These are phyloP conservation scores for Drosophila eohydei DNA, from an alignment of 2,888 invertebrate species.

Conservation along the genomic window DNA sequence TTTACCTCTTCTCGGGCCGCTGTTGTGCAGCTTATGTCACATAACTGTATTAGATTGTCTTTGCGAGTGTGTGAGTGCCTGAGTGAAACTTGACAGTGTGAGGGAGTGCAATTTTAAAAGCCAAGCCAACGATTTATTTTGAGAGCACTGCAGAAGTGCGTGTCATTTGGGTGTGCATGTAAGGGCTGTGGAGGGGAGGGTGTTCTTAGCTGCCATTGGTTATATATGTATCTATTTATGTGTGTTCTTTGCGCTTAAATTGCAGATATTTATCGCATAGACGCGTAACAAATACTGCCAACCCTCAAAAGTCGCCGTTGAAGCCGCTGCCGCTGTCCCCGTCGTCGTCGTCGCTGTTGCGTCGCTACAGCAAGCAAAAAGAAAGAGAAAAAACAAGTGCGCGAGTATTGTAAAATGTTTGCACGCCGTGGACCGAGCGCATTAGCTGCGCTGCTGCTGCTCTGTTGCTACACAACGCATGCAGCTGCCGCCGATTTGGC, in stretches of 20 bases:
- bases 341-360: constrained; percentile 29
- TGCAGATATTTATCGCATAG: constrained; percentile 63
- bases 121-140: constrained; percentile 20
- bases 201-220: constrained; percentile 13
- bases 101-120: constrained; percentile 26
- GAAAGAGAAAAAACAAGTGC: constrained; percentile 60
- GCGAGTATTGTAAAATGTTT: constrained; percentile 53
- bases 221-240: constrained; percentile 38
- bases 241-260: constrained; percentile 52
- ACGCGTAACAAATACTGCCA: constrained; percentile 68
- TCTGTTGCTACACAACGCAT: constrained; percentile 50
- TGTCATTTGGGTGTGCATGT: neutral
- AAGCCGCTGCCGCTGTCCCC: constrained; percentile 15
- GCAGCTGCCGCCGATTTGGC: constrained; percentile 82
- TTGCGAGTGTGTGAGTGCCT: constrained; percentile 10
- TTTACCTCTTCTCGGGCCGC: constrained; percentile 32
- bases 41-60: constrained; percentile 58
- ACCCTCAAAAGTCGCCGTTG: constrained; percentile 43
- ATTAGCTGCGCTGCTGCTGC: constrained; percentile 61
- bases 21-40: constrained; percentile 60
- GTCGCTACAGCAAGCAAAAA: constrained; percentile 16
- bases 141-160: constrained; percentile 5
- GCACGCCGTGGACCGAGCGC: constrained; percentile 40
- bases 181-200: neutral
- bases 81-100: constrained; percentile 1